Evolutionary conservation across 1,140 invertebrate species (phyloP).

Genomic region (Drosophila nannoptera): DNA sequence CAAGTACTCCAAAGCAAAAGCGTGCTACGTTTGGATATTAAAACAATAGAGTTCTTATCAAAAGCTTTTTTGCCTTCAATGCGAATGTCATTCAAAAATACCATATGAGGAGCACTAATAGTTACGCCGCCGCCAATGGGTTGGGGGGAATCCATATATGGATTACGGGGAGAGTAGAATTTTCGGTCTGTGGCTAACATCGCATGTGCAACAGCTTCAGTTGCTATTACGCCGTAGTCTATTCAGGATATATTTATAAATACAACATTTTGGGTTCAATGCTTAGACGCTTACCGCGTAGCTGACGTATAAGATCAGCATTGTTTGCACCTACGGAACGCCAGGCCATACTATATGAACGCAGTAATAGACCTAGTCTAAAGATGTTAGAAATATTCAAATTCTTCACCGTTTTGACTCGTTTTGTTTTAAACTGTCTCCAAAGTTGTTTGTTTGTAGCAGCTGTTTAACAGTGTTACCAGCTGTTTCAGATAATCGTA

Average conservation of each 20-base stretch:
- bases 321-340: conserved; percentile 91
- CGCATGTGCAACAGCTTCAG: conserved; percentile 87
- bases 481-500: background rate
- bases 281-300: conserved; percentile 84
- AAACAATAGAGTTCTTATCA: background rate
- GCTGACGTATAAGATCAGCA: conserved; percentile 89
- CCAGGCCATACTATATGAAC: conserved; percentile 83
- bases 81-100: conserved; percentile 76
- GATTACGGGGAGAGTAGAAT: conserved; percentile 82
- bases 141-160: conserved; percentile 95
- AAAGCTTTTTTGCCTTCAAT: background rate
- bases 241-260: conserved; percentile 69
- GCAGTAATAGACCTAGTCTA: conserved; percentile 52
- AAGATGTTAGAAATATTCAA: conserved; percentile 33
- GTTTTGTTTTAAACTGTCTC: conserved; percentile 14
- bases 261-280: conserved; percentile 7
- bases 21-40: conserved; percentile 83
- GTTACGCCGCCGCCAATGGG: conserved; percentile 94
- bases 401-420: conserved; percentile 23
- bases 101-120: conserved; percentile 99
- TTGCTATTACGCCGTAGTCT: conserved; percentile 93
- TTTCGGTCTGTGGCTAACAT: conserved; percentile 93
- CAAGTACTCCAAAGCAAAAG: conserved; percentile 94
- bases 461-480: conserved; percentile 26
- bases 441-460: conserved; percentile 11